phyloP scores from a whole-genome alignment of 2,888 invertebrate species.

The Nowickia ferox region DNA sequence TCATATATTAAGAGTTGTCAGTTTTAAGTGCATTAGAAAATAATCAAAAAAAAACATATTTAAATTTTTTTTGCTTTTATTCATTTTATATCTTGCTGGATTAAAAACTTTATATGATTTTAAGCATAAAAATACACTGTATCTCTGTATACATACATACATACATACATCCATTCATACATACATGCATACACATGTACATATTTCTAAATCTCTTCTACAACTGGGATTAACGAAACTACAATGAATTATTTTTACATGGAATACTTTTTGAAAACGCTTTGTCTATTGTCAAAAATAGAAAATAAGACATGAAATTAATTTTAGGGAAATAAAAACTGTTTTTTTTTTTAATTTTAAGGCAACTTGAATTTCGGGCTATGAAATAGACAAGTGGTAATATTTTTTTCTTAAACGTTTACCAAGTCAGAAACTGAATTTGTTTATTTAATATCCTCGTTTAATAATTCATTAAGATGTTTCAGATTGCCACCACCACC shows the following conservation, averaged over 20 bases:
- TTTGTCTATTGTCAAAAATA: conserved; percentile 25
- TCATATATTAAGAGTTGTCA: too few relatives aligned
- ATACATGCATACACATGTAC: background rate
- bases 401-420: too few relatives aligned
- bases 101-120: conserved; percentile 20
- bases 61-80: background rate
- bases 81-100: conserved; percentile 1
- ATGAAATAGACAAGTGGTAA: conserved; percentile 21
- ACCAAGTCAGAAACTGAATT: background rate
- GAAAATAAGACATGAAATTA: conserved; percentile 40
- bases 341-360: conserved; percentile 21
- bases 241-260: conserved; percentile 1
- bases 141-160: background rate
- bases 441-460: background rate
- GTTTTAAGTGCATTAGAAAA: background rate
- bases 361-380: background rate
- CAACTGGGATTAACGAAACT: background rate
- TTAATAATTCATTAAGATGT: conserved; percentile 11
- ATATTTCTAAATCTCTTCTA: background rate
- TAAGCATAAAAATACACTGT: background rate
- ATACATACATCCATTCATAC: too few relatives aligned
- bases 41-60: background rate
- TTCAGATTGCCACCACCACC: conserved; percentile 14
- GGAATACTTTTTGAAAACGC: background rate
- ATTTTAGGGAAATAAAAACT: conserved; percentile 42